Conservation (phyloP, 2,113 vertebrate species). For the Oenanthe oenanthe region DNA sequence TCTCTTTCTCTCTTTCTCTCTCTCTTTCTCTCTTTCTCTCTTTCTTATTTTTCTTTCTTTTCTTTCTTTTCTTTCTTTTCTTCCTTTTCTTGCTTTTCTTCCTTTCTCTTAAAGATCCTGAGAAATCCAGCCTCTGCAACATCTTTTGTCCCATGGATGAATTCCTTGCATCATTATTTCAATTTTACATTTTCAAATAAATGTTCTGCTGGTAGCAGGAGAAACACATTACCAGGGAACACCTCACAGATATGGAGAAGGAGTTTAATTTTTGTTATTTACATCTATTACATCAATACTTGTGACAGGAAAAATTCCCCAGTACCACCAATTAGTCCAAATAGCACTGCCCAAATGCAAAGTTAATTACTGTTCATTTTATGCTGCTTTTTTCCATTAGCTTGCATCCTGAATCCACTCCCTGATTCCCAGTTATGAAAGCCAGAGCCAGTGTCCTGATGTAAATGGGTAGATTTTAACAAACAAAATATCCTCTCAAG, state of each 20-base stretch:
- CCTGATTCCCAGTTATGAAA: background rate
- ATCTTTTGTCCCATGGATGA: background rate
- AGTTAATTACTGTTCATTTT: background rate
- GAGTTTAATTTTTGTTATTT: background rate
- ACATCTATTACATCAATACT: background rate
- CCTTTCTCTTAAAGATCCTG: background rate
- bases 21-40: no score
- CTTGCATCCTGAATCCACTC: background rate
- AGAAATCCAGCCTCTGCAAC: background rate
- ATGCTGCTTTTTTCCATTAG: background rate
- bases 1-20: no score
- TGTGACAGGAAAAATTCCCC: background rate
- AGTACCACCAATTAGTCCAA: background rate
- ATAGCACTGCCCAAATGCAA: background rate
- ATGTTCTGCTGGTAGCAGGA: background rate
- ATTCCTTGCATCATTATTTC: background rate
- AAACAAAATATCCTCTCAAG: background rate
- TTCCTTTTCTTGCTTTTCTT: no score
- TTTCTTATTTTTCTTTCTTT: no score
- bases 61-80: no score
- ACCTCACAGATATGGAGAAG: background rate
- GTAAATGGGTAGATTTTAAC: background rate
- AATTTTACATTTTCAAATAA: background rate
- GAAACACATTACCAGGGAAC: background rate
- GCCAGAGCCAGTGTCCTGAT: background rate